phyloP scores from a whole-genome alignment of 2,797 vertebrate species.

The Sebastes kiyomatsui region DNA sequence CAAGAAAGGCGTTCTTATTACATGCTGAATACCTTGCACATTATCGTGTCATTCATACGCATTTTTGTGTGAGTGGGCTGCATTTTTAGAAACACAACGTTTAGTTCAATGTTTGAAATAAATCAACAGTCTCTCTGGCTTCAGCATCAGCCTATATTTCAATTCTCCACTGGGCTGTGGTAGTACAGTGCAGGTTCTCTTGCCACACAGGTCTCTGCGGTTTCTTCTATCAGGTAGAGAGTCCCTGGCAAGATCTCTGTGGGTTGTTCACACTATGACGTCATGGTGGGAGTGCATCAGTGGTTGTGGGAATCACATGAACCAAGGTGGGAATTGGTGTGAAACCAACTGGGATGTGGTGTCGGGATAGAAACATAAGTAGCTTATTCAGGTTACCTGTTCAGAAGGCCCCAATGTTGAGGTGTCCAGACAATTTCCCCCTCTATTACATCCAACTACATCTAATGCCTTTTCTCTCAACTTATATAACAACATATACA shows the following conservation, averaged over 20 bases:
- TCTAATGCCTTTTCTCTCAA: background rate
- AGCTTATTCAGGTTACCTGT: background rate
- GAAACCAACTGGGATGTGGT: constrained; percentile 5
- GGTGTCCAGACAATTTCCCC: background rate
- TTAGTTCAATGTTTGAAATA: background rate
- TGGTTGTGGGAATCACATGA: background rate
- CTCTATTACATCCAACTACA: background rate
- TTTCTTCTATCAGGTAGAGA: background rate
- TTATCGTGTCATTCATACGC: too few species aligned
- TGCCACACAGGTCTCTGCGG: background rate
- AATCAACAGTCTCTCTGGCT: background rate
- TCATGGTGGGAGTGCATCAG: background rate
- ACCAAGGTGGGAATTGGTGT: background rate
- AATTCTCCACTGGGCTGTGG: background rate
- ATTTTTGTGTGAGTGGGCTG: too few species aligned
- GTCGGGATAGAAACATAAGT: background rate
- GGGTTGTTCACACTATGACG: background rate
- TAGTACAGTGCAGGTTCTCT: background rate
- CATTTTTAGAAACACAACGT: too few species aligned
- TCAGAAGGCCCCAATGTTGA: background rate
- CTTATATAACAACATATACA: background rate
- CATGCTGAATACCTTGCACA: too few species aligned
- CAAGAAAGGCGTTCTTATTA: too few species aligned
- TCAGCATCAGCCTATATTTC: background rate
- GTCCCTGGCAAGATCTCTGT: background rate